A percentile compares a stretch with the other conserved stretches of the same genome.
Evolutionary conservation across 2,797 vertebrate species (phyloP).

Genomic region (Dermochelys coriacea): DNA sequence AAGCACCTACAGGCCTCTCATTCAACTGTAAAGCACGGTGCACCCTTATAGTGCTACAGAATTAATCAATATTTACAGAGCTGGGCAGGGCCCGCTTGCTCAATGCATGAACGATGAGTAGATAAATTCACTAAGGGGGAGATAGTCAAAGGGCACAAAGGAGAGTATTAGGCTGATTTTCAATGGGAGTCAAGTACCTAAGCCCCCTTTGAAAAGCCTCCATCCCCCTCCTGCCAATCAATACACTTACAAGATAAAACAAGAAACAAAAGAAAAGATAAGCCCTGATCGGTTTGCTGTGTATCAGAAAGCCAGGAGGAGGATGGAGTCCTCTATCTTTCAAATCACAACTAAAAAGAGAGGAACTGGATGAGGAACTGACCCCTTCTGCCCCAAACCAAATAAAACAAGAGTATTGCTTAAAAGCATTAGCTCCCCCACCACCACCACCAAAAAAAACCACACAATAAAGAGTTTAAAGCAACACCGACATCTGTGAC

Average conservation of each 20-base stretch:
- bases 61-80: not conserved
- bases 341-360: not conserved
- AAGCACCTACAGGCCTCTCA: not conserved
- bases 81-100: not conserved
- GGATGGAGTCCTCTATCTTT: not conserved
- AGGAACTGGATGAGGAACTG: not conserved
- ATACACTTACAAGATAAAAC: not conserved
- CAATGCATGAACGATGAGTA: not conserved
- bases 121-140: not conserved
- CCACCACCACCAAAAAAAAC: not conserved
- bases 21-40: not conserved
- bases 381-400: rapidly evolving
- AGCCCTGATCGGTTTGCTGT: not conserved
- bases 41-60: not conserved
- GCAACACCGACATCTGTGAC: not conserved
- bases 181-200: not conserved
- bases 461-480: not conserved
- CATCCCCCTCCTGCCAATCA: not conserved
- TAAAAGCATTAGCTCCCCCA: not conserved
- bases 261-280: not conserved
- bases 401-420: not conserved
- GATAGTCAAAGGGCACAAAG: not conserved
- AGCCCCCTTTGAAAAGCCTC: not conserved
- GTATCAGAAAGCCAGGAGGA: not conserved
- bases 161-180: not conserved